Percentiles rank a stretch among this genome's conserved stretches.
Evolutionary conservation across 2,113 vertebrate species (phyloP).

Genomic region (Platysteira castanea): DNA sequence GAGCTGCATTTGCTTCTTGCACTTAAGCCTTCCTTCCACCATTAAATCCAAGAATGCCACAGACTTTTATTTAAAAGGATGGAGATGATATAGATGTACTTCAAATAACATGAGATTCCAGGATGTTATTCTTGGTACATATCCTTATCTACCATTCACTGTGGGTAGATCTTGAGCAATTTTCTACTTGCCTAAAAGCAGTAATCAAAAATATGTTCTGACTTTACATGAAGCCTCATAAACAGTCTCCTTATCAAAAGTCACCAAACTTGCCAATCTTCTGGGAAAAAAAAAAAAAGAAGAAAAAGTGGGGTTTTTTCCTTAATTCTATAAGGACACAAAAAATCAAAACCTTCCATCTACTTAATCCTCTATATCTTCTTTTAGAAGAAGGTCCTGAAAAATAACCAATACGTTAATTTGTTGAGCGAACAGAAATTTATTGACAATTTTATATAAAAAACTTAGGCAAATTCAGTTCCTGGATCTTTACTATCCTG

Average conservation of each 20-base stretch:
- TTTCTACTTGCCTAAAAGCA: neutral
- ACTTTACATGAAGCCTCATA: neutral
- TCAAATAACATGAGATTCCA: neutral
- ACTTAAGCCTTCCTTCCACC: neutral
- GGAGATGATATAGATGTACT: neutral
- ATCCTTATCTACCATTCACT: neutral
- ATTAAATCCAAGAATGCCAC: neutral
- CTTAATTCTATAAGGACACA: neutral
- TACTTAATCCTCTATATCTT: neutral
- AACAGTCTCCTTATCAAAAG: neutral
- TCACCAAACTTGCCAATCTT: neutral
- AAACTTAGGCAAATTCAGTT: neutral
- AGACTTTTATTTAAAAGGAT: neutral
- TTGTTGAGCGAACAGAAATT: neutral
- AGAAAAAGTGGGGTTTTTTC: neutral
- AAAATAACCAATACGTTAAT: neutral
- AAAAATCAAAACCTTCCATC: neutral
- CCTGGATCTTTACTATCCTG: neutral
- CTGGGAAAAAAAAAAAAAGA: neutral
- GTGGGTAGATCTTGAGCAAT: neutral
- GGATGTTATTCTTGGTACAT: neutral
- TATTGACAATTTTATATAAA: neutral
- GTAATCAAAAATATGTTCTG: neutral
- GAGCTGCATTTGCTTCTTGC: neutral
- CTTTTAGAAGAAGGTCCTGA: neutral